Evolutionary conservation across 1,140 invertebrate genomes (phyloP).

Genomic region (Pissodes strobi): DNA sequence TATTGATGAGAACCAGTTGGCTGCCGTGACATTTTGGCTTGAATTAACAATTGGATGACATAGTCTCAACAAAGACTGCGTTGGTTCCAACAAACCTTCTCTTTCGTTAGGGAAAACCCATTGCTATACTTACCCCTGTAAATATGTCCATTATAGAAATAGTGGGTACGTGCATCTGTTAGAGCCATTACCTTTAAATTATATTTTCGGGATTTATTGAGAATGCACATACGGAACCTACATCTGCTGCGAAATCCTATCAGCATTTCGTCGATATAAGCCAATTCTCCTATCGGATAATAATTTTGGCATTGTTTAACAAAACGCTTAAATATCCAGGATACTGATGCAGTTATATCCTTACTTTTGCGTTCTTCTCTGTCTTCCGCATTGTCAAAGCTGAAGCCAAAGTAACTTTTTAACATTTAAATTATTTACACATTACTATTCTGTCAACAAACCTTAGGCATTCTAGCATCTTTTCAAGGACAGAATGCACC

Average conservation of each 20-base stretch:
- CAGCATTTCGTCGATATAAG: conserved; percentile 22
- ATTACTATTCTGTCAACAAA: not conserved
- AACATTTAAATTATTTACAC: not conserved
- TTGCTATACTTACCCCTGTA: not conserved
- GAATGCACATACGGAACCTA: conserved; percentile 14
- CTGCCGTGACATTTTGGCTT: conserved; percentile 48
- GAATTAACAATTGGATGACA: conserved; percentile 38
- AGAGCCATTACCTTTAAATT: conserved; percentile 13
- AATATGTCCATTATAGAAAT: not conserved
- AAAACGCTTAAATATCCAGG: conserved; percentile 6
- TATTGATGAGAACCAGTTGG: conserved; percentile 53
- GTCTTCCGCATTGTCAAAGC: conserved; percentile 4
- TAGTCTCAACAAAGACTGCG: conserved; percentile 27
- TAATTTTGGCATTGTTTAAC: conserved; percentile 3
- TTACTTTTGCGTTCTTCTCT: not conserved
- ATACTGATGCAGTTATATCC: conserved; percentile 9
- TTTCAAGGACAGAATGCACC: too few relatives aligned
- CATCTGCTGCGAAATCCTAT: conserved; percentile 24
- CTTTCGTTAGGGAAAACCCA: conserved; percentile 4
- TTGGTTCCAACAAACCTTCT: conserved; percentile 8
- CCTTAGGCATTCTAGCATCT: too few relatives aligned
- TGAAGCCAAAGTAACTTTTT: not conserved
- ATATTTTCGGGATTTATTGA: conserved; percentile 15
- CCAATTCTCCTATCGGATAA: conserved; percentile 2
- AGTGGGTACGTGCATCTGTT: conserved; percentile 22